These are phyloP conservation scores for Apodemus agrarius DNA, from an alignment of 2,797 vertebrate genomes.

Conservation along the genomic window DNA sequence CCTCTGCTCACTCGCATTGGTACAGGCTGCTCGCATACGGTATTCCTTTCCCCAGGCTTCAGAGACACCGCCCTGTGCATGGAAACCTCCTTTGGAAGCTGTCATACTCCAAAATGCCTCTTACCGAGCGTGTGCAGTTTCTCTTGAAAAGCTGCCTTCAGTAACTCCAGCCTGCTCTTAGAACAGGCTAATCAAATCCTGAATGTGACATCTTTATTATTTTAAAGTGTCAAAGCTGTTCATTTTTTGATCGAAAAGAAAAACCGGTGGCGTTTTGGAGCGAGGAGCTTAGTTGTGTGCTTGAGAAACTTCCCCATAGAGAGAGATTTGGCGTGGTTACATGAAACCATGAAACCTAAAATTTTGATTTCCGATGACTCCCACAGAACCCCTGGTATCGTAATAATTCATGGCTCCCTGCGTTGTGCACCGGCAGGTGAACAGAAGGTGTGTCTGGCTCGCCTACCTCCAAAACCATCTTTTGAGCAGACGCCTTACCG, in stretches of 20 bases:
- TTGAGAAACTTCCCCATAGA: conserved; percentile 27
- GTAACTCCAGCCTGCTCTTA: conserved; percentile 62
- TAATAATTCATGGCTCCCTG: background rate
- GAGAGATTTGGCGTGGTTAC: background rate
- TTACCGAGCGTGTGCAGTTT: background rate
- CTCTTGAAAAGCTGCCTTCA: conserved; percentile 56
- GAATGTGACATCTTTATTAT: conserved; percentile 64
- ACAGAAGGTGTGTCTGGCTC: background rate
- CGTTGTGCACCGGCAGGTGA: background rate
- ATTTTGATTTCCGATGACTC: conserved; percentile 56
- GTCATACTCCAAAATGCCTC: background rate
- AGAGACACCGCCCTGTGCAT: background rate
- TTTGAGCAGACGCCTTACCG: conserved; percentile 36
- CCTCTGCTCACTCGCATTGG: background rate
- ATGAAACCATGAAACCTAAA: conserved; percentile 69
- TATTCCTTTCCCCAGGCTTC: background rate
- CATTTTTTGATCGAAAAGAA: conserved; percentile 60
- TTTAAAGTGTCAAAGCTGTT: conserved; percentile 75
- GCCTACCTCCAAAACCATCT: conserved; percentile 14
- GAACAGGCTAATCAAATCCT: conserved; percentile 66
- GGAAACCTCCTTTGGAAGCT: conserved; percentile 33
- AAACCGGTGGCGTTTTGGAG: conserved; percentile 46
- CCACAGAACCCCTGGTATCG: conserved; percentile 24
- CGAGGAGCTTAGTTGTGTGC: background rate
- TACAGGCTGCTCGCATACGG: background rate